Conservation (phyloP, 2,113 vertebrate species). For the Carassius gibelio region DNA sequence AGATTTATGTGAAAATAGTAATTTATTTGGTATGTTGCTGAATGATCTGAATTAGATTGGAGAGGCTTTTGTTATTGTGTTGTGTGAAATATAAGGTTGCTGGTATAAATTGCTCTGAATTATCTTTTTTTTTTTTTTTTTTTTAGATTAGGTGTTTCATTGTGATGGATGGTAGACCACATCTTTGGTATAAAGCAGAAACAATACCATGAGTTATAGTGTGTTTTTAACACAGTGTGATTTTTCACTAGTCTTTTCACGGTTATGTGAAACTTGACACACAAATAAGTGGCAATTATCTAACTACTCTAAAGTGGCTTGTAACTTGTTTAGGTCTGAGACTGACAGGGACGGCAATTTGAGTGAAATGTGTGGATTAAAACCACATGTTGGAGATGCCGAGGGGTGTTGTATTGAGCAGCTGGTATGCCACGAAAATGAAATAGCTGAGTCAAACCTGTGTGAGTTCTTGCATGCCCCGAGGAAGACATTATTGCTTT, state of each 20-base stretch:
- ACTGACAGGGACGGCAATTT: slow-evolving; percentile 66
- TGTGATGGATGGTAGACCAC: neutral
- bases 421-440: slow-evolving; percentile 53
- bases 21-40: neutral
- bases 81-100: neutral
- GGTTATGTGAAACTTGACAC: slow-evolving; percentile 57
- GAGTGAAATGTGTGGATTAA: slow-evolving; percentile 64
- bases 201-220: neutral
- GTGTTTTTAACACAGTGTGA: neutral
- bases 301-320: slow-evolving; percentile 59
- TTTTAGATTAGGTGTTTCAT: neutral
- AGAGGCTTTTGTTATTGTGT: neutral
- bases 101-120: neutral
- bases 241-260: slow-evolving; percentile 12
- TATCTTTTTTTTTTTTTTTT: neutral
- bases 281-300: slow-evolving; percentile 66
- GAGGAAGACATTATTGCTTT: neutral
- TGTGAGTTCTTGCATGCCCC: neutral
- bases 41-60: neutral
- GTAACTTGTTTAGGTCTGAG: slow-evolving; percentile 58
- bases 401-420: slow-evolving; percentile 48
- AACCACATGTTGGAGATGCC: slow-evolving; percentile 65
- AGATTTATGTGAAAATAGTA: neutral
- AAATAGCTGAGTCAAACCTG: slow-evolving; percentile 23
- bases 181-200: neutral